Evolutionary conservation across 2,797 vertebrate species (phyloP).

Genomic region (Halcyon smyrnensis): DNA sequence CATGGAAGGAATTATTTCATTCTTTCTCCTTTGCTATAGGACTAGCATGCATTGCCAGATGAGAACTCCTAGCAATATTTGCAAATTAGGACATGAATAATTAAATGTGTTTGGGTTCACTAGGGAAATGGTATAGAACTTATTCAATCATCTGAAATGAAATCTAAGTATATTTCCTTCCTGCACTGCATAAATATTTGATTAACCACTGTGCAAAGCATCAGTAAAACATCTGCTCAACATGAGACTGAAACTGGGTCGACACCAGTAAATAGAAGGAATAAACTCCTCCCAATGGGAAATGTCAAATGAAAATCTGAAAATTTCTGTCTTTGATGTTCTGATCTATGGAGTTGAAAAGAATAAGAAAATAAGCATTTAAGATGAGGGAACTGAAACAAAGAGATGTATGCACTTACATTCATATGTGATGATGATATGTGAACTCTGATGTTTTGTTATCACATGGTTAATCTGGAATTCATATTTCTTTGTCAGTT

Average conservation of each 20-base stretch:
- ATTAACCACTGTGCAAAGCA: slow-evolving; percentile 29
- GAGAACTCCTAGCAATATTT: slow-evolving; percentile 46
- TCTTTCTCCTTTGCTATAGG: neutral
- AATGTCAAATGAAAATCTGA: neutral
- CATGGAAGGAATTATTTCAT: neutral
- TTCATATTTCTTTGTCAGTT: neutral
- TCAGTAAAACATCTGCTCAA: slow-evolving; percentile 25
- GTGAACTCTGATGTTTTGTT: neutral
- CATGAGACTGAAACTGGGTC: neutral
- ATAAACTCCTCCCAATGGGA: neutral
- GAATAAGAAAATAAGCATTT: neutral
- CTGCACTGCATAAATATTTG: slow-evolving; percentile 58
- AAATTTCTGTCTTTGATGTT: neutral
- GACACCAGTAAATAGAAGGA: slow-evolving; percentile 3
- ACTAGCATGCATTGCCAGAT: neutral
- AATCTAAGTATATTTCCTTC: slow-evolving; percentile 51
- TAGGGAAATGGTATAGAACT: slow-evolving; percentile 48
- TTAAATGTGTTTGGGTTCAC: slow-evolving; percentile 48
- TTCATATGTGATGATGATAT: neutral
- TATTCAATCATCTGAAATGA: slow-evolving; percentile 29
- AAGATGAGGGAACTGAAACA: neutral
- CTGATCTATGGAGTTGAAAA: neutral
- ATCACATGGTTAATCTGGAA: neutral
- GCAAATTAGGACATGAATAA: slow-evolving; percentile 57
- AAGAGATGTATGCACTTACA: neutral